Evolutionary conservation across 1,140 invertebrate genomes (phyloP).

Genomic region (Drosophila sp.): DNA sequence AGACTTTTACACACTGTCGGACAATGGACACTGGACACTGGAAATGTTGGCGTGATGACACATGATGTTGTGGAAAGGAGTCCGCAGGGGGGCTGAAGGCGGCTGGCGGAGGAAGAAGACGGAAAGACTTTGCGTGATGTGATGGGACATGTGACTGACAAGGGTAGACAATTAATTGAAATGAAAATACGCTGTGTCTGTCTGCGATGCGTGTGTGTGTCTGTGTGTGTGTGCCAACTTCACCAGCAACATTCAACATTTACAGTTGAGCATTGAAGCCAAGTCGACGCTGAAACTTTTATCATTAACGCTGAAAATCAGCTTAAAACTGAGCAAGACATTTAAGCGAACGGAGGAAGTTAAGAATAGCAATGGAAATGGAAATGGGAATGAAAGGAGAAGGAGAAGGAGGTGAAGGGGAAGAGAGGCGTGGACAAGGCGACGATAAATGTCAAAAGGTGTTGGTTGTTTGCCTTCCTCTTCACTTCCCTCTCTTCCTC

Average conservation of each 20-base stretch:
- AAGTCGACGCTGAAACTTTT: constrained; percentile 63
- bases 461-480: constrained; percentile 39
- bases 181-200: constrained; percentile 50
- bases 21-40: background rate
- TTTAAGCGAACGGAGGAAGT: background rate
- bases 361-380: too few relatives aligned
- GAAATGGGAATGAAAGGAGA: background rate
- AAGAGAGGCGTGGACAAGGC: constrained; percentile 31
- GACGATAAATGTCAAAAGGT: constrained; percentile 76
- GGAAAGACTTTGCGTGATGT: constrained; percentile 35
- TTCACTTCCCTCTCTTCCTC: background rate
- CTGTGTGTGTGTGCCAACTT: background rate
- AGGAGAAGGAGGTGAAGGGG: background rate
- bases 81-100: background rate
- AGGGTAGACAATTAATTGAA: constrained; percentile 80
- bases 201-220: background rate
- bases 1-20: constrained; percentile 27
- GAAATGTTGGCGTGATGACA: constrained; percentile 37
- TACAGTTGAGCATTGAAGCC: background rate
- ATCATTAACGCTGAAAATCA: constrained; percentile 76
- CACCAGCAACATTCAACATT: background rate
- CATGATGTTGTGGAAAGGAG: constrained; percentile 25
- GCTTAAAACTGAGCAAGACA: constrained; percentile 63
- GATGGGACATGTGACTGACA: constrained; percentile 71
- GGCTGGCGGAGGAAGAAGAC: background rate